Evolutionary conservation across 2,888 invertebrate species (phyloP).

Genomic region (Tenthredo mesomela): DNA sequence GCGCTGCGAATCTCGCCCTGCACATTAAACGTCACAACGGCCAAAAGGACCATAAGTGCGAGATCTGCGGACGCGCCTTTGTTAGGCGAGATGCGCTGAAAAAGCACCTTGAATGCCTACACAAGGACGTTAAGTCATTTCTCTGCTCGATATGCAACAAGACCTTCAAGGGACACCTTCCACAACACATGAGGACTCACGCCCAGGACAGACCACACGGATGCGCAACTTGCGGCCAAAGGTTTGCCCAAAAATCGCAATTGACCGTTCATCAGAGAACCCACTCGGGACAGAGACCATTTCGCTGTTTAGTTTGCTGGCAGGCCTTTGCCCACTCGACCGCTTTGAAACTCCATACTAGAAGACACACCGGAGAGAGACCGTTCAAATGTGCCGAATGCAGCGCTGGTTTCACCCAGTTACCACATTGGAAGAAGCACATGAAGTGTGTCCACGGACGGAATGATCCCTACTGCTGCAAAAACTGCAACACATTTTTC

Average conservation of each 20-base stretch:
- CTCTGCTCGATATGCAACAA: conserved; percentile 91
- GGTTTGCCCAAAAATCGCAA: conserved; percentile 92
- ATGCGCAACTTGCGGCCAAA: conserved; percentile 88
- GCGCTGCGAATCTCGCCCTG: conserved; percentile 77
- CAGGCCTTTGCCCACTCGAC: conserved; percentile 92
- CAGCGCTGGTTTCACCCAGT: conserved; percentile 87
- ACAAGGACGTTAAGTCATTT: conserved; percentile 87
- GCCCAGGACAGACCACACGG: conserved; percentile 87
- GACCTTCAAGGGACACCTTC: conserved; percentile 88
- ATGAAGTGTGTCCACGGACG: conserved; percentile 92
- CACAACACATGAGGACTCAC: conserved; percentile 91
- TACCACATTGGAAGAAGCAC: conserved; percentile 93
- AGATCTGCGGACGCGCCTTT: conserved; percentile 90
- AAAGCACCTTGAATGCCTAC: conserved; percentile 88
- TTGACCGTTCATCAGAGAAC: conserved; percentile 90
- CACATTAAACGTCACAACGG: conserved; percentile 84
- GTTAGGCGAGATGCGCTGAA: conserved; percentile 86
- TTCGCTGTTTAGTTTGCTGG: conserved; percentile 89
- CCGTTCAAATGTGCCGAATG: conserved; percentile 86
- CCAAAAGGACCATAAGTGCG: conserved; percentile 88
- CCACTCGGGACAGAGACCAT: conserved; percentile 92
- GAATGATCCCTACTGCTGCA: conserved; percentile 88
- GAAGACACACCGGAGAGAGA: conserved; percentile 92
- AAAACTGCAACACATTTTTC: conserved; percentile 86
- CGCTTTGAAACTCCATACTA: conserved; percentile 89